Evolutionary conservation across 2,888 invertebrate species (phyloP).

Genomic region (Steinernema carpocapsae): DNA sequence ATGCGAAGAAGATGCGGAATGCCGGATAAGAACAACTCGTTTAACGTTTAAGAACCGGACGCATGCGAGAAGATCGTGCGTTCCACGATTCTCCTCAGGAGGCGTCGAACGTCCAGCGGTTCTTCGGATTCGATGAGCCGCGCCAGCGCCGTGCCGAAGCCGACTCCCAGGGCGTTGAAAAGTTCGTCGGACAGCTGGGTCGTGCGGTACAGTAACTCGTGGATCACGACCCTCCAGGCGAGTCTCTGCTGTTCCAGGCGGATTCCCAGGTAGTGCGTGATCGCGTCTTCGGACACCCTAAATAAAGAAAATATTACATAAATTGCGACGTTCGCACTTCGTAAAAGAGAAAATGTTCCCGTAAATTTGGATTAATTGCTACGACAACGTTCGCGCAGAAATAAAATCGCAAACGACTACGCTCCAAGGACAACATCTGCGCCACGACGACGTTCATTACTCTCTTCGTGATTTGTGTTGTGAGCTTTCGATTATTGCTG

Average conservation of each 20-base stretch:
- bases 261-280: slow-evolving; percentile 49
- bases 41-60: not conserved
- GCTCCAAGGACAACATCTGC: slow-evolving; percentile 11
- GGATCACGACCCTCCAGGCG: slow-evolving; percentile 51
- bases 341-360: slow-evolving; percentile 2
- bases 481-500: no score
- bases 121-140: slow-evolving; percentile 50
- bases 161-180: slow-evolving; percentile 40
- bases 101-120: slow-evolving; percentile 46
- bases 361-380: slow-evolving; percentile 28
- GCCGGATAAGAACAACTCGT: not conserved
- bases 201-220: slow-evolving; percentile 52
- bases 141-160: slow-evolving; percentile 40
- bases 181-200: slow-evolving; percentile 45
- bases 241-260: slow-evolving; percentile 53
- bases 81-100: slow-evolving; percentile 37
- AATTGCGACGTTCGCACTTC: slow-evolving; percentile 13
- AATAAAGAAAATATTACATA: slow-evolving; percentile 37
- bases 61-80: not conserved
- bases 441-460: no score
- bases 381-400: slow-evolving; percentile 28
- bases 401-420: slow-evolving; percentile 18
- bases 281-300: slow-evolving; percentile 45
- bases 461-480: no score
- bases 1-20: not conserved